Evolutionary conservation across 2,113 vertebrate genomes (phyloP).

Genomic region (Seriola rivoliana): DNA sequence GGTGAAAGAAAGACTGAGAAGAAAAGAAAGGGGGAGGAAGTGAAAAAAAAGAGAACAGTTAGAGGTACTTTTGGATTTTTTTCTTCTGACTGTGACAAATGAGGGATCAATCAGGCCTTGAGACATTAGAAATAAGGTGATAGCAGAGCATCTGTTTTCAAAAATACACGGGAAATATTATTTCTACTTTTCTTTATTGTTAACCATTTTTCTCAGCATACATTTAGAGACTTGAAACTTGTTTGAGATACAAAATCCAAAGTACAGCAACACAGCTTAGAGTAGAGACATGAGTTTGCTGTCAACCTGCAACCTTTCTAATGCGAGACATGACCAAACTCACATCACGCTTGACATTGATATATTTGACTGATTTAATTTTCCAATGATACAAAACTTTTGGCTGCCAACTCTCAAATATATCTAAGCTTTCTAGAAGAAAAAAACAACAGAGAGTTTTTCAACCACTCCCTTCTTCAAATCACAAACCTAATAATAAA

Average conservation of each 20-base stretch:
- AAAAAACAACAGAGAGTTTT: neutral
- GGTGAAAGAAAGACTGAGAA: slow-evolving; percentile 70
- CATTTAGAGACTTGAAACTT: neutral
- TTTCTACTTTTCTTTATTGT: neutral
- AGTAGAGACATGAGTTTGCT: neutral
- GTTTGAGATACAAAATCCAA: neutral
- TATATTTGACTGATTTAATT: neutral
- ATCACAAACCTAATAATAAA: neutral
- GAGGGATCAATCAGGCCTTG: slow-evolving; percentile 73
- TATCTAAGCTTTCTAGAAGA: neutral
- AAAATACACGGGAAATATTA: neutral
- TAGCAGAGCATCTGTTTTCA: slow-evolving; percentile 47
- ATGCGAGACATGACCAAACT: neutral
- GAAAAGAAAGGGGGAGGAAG: slow-evolving; percentile 54
- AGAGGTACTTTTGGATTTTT: slow-evolving; percentile 65
- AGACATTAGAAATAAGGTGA: slow-evolving; percentile 38
- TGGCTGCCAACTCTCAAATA: neutral
- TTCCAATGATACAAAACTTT: neutral
- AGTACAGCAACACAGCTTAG: neutral
- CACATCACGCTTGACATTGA: neutral
- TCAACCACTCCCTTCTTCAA: neutral
- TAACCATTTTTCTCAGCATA: neutral
- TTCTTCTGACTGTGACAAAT: slow-evolving; percentile 72
- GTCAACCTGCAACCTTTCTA: neutral
- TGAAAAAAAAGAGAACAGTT: slow-evolving; percentile 66